Percentiles rank a stretch among this genome's conserved stretches.
Evolutionary conservation across 2,113 vertebrate species (phyloP).

Genomic region (Talpa occidentalis): DNA sequence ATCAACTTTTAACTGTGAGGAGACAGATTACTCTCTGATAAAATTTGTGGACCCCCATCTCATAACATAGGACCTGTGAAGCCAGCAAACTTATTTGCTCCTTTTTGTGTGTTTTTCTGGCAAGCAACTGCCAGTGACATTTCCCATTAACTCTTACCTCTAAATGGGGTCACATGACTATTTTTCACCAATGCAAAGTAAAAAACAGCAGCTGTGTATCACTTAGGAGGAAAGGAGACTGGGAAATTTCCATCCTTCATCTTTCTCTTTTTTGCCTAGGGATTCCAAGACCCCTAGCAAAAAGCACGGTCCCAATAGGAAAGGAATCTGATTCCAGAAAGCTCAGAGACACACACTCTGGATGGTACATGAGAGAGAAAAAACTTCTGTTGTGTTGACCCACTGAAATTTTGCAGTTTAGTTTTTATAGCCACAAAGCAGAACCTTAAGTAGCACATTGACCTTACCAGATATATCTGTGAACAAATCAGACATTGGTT

Average conservation of each 20-base stretch:
- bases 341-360: not conserved
- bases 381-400: not conserved
- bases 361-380: not conserved
- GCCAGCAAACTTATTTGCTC: not conserved
- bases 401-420: not conserved
- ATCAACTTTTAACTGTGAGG: not conserved
- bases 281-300: not conserved
- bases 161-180: not conserved
- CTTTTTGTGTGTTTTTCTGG: not conserved
- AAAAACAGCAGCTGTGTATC: not conserved
- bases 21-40: not conserved
- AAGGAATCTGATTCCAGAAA: not conserved
- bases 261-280: conserved; percentile 33
- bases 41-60: not conserved
- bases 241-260: not conserved
- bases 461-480: not conserved
- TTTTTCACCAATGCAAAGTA: not conserved
- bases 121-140: not conserved
- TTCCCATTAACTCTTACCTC: not conserved
- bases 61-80: not conserved
- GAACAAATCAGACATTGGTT: not conserved
- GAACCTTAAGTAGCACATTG: not conserved
- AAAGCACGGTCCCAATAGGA: not conserved
- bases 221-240: not conserved
- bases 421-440: not conserved